Conservation (phyloP, 2,888 invertebrate species). For the Anarsia innoxiella region DNA sequence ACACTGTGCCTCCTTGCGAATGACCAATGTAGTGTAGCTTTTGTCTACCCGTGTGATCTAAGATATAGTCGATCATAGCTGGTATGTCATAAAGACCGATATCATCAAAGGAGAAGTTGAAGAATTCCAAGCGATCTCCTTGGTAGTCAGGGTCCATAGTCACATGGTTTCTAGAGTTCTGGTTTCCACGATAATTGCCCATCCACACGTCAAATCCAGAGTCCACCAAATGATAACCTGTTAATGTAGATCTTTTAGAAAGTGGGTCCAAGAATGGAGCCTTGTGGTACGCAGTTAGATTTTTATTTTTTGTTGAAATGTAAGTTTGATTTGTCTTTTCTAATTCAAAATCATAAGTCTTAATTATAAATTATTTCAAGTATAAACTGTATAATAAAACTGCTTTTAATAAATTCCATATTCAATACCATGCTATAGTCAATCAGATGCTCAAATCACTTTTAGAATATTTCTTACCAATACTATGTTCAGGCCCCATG, state of each 20-base stretch:
- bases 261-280: too few relatives aligned
- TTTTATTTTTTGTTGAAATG: too few relatives aligned
- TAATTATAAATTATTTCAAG: too few relatives aligned
- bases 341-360: too few relatives aligned
- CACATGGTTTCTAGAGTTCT: slow-evolving; percentile 77
- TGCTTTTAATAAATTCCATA: too few relatives aligned
- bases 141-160: slow-evolving; percentile 38
- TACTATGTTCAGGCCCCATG: slow-evolving; percentile 20
- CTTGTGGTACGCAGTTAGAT: too few relatives aligned
- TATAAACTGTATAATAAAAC: too few relatives aligned
- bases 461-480: slow-evolving; percentile 29
- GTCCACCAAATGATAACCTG: slow-evolving; percentile 80
- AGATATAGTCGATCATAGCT: slow-evolving; percentile 48
- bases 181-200: slow-evolving; percentile 87
- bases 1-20: slow-evolving; percentile 58
- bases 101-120: slow-evolving; percentile 55
- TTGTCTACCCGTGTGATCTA: slow-evolving; percentile 33
- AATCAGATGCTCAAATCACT: too few relatives aligned
- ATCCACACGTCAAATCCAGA: slow-evolving; percentile 86
- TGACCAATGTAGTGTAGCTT: slow-evolving; percentile 57
- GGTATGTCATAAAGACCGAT: slow-evolving; percentile 49
- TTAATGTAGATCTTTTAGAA: too few relatives aligned
- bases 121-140: slow-evolving; percentile 35
- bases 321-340: too few relatives aligned
- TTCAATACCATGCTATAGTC: too few relatives aligned